Evolutionary conservation across 2,888 invertebrate genomes (phyloP).

Genomic region (Chymomyza procnemis): DNA sequence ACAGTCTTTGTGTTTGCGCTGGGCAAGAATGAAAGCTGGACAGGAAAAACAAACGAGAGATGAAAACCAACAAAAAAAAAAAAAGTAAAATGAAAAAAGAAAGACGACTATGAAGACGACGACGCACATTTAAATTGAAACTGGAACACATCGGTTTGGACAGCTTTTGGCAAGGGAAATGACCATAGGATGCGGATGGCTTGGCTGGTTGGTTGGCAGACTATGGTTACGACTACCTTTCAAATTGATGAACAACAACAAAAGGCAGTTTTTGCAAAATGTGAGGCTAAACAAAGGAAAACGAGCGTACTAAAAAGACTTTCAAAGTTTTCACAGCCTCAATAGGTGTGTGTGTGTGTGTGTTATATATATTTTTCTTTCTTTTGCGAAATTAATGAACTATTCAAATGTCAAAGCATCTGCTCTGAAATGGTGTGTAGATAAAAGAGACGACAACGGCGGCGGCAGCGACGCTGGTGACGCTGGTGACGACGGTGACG

Average conservation of each 20-base stretch:
- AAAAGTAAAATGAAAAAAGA: conserved; percentile 1
- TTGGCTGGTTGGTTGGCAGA: background rate
- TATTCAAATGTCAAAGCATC: conserved; percentile 74
- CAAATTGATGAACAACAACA: conserved; percentile 72
- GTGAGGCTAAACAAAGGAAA: conserved; percentile 53
- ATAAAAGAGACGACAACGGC: conserved; percentile 46
- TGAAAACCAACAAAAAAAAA: conserved; percentile 4
- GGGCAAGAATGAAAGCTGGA: conserved; percentile 24
- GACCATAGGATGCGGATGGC: conserved; percentile 10
- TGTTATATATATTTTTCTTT: conserved; percentile 45
- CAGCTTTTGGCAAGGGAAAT: background rate
- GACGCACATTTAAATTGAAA: conserved; percentile 43
- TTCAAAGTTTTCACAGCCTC: conserved; percentile 56
- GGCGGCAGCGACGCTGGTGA: conserved; percentile 18
- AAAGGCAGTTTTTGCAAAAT: conserved; percentile 36
- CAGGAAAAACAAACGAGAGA: background rate
- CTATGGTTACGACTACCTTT: conserved; percentile 48
- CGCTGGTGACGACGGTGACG: conserved; percentile 38
- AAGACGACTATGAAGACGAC: conserved; percentile 11
- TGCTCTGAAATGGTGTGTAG: conserved; percentile 33
- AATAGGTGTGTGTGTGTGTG: conserved; percentile 13
- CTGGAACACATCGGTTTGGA: conserved; percentile 3
- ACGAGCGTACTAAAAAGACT: conserved; percentile 60
- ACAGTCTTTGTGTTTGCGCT: background rate
- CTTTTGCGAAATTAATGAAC: conserved; percentile 70